Base-by-base conservation (phyloP, 2,888 invertebrate species). In the Ennomos fuscantarius region DNA sequence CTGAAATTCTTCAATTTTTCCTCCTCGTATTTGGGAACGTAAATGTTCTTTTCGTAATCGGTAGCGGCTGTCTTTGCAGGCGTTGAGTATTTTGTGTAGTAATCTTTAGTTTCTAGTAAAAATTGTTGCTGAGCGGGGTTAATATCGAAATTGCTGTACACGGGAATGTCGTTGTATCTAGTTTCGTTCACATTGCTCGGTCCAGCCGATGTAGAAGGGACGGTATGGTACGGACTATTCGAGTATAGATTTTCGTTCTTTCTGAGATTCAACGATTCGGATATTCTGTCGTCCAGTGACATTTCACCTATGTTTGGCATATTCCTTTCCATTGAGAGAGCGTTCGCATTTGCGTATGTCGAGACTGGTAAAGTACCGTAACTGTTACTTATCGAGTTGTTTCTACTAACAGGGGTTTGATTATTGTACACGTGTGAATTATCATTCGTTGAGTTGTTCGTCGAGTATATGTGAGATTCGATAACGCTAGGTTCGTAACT, bases 261-360 rank as follows among this genome's bases (percentile, higher is more conserved):
- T 40, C 88, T 84, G 73, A 92, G 88, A 80, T 92, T 92, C 70
- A 92, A 65, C 6, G 92, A 92, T 78, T 89, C 89, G 0, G 92
- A 92, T 63, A 92, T 91, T 82, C 82, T 81, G 63, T 92, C 92
- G 69, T 92, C 92, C 59, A 92, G 75, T 47, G 92, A 92, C 86
- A 91, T 84, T 49, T 83, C 74, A 1, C 74, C 61, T 1, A 82
- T 58, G 42, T 65, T 76, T 1, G 78, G 72, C 8, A 66, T 54
- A 50, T 79, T 82, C 50, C 76, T 74, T 71, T 84, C 82, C 42
- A 77, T 47, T 2, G 79, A 76, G 59, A 82, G 74, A 58, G 74
- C 65, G 51, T 79, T 81, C n/a, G 76, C 70, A 64, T 75, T 84
- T 5, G 76, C 65, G 60, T 80, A 80, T 2, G 68, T 70, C 1